Evolutionary conservation across 2,888 invertebrate genomes (phyloP).

Genomic region (Chloroclystis v-ata): DNA sequence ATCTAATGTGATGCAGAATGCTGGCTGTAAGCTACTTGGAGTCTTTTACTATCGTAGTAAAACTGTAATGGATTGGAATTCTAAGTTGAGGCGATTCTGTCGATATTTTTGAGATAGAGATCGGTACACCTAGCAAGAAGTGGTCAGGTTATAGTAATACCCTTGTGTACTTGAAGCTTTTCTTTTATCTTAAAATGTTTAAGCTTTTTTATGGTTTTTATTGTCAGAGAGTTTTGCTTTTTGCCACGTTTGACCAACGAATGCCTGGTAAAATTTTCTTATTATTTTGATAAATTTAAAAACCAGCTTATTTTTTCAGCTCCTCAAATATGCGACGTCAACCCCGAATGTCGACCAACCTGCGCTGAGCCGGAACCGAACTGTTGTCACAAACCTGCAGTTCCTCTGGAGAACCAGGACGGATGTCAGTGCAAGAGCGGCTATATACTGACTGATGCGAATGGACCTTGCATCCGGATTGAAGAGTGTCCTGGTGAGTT

Average conservation of each 20-base stretch:
- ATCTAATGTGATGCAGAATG: conserved; percentile 24
- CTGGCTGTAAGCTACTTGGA: conserved; percentile 31
- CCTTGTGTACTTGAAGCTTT: not conserved
- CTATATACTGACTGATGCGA: conserved; percentile 22
- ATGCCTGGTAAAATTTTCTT: no score
- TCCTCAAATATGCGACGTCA: conserved; percentile 15
- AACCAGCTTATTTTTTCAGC: not conserved
- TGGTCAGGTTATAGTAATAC: conserved; percentile 13
- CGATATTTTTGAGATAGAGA: conserved; percentile 27
- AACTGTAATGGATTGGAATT: conserved; percentile 19
- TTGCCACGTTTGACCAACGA: no score
- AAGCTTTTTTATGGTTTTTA: not conserved
- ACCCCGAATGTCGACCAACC: conserved; percentile 27
- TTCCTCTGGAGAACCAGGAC: conserved; percentile 8
- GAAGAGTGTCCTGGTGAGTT: conserved; percentile 31
- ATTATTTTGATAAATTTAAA: no score
- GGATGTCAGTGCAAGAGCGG: conserved; percentile 32
- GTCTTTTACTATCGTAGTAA: conserved; percentile 15
- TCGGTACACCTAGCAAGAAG: conserved; percentile 33
- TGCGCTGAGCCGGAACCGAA: conserved; percentile 24
- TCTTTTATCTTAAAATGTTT: not conserved
- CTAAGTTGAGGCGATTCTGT: conserved; percentile 29
- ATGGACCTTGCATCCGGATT: conserved; percentile 29
- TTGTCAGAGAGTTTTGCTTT: no score
- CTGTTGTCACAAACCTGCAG: conserved; percentile 5